phyloP scores from a whole-genome alignment of 2,113 vertebrate genomes.

The Aspidoscelis tigris region DNA sequence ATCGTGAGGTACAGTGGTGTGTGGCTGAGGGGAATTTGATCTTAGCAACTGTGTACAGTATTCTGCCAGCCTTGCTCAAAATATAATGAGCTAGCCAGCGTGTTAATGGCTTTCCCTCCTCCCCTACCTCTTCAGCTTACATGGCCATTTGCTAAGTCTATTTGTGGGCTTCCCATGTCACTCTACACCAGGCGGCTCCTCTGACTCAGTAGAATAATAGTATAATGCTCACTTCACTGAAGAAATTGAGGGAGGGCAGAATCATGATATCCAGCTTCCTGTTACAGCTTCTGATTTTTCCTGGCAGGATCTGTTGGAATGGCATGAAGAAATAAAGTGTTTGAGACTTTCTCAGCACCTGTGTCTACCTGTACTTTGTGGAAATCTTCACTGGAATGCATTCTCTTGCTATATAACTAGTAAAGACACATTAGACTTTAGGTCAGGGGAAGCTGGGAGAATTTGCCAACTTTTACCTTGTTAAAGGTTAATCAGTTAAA shows the following conservation, averaged over 20 bases:
- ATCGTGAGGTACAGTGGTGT: slow-evolving; percentile 15
- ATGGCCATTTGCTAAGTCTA: background rate
- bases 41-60: background rate
- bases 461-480: background rate
- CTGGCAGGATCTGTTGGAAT: background rate
- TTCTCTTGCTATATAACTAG: background rate
- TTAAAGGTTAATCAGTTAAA: too few species aligned
- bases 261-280: background rate
- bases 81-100: slow-evolving; percentile 39
- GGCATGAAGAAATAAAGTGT: background rate
- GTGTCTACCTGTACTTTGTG: background rate
- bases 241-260: background rate
- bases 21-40: slow-evolving; percentile 21
- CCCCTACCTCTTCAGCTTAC: slow-evolving; percentile 18
- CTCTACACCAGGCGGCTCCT: background rate
- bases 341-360: background rate
- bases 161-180: slow-evolving; percentile 3
- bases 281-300: background rate
- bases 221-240: background rate
- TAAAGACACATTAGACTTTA: background rate
- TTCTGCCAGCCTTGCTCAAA: slow-evolving; percentile 17
- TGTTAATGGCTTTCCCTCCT: slow-evolving; percentile 36
- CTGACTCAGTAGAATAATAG: background rate
- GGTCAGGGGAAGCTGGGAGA: too few species aligned
- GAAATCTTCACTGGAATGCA: too few species aligned